Conservation (phyloP, 2,888 invertebrate species). For the Tetheella fluctuosa region DNA sequence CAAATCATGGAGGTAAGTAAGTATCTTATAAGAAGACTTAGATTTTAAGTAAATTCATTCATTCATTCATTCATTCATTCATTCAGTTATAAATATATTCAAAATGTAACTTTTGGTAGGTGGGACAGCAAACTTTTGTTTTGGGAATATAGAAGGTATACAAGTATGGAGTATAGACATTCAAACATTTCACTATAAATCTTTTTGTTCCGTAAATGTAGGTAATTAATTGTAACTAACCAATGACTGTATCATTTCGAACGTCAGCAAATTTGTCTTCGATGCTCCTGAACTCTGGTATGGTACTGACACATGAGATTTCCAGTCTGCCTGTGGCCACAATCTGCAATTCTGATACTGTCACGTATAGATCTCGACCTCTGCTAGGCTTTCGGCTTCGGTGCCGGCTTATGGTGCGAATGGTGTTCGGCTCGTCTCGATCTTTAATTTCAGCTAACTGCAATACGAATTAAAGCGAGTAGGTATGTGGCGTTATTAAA, state of each 20-base stretch:
- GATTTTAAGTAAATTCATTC: no score
- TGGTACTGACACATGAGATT: conserved; percentile 91
- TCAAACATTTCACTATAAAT: no score
- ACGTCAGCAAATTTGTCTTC: conserved; percentile 90
- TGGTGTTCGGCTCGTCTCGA: conserved; percentile 53
- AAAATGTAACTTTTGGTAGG: no score
- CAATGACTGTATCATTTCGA: conserved; percentile 88
- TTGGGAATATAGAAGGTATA: no score
- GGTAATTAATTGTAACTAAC: conserved; percentile 74
- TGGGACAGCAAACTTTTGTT: no score
- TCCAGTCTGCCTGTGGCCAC: conserved; percentile 88
- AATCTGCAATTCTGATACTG: conserved; percentile 88
- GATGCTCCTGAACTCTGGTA: conserved; percentile 89
- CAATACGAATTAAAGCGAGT: conserved; percentile 13
- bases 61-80: no score
- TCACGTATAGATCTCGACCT: conserved; percentile 86
- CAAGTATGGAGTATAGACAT: no score
- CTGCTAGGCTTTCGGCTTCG: conserved; percentile 76
- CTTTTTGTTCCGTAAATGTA: no score
- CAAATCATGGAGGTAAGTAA: no score
- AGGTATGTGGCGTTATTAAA: conserved; percentile 1
- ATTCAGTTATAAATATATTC: no score
- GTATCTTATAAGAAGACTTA: no score
- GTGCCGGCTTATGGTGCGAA: conserved; percentile 66
- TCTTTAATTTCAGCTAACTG: conserved; percentile 55